phyloP scores from a whole-genome alignment of 2,113 vertebrate genomes.

The Oceanites oceanicus region DNA sequence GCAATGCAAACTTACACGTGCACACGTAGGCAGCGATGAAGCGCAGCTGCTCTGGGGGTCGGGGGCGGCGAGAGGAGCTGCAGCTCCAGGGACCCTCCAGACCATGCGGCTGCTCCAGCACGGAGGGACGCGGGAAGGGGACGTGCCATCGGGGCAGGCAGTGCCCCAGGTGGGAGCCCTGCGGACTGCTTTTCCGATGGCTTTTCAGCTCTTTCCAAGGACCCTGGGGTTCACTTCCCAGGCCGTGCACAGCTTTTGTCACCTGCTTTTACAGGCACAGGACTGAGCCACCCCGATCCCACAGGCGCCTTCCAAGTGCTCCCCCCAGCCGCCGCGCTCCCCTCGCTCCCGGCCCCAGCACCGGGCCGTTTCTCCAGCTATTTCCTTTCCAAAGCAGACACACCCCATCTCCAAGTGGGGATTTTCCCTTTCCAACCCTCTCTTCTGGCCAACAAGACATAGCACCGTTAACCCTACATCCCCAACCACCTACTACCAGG shows the following conservation, averaged over 20 bases:
- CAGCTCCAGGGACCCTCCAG: rapidly evolving
- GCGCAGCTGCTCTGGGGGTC: background rate
- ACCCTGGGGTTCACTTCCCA: background rate
- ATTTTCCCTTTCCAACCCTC: background rate
- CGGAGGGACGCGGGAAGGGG: rapidly evolving
- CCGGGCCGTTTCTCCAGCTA: background rate
- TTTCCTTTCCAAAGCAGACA: background rate
- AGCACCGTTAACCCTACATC: background rate
- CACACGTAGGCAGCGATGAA: rapidly evolving
- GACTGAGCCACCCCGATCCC: background rate
- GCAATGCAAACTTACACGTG: rapidly evolving
- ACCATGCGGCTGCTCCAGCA: background rate
- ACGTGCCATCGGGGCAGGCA: background rate
- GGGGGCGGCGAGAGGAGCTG: rapidly evolving
- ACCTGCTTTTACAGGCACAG: background rate
- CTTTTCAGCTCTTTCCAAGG: background rate
- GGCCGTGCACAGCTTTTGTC: background rate
- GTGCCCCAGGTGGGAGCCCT: background rate
- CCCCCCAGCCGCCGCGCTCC: rapidly evolving
- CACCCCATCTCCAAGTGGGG: background rate
- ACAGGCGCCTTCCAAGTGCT: background rate
- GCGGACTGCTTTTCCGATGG: background rate
- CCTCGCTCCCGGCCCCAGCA: background rate
- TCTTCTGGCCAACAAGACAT: background rate
- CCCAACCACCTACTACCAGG: background rate